Base-by-base conservation (phyloP, 2,797 vertebrate genomes). In the Jordanella pulchra region DNA sequence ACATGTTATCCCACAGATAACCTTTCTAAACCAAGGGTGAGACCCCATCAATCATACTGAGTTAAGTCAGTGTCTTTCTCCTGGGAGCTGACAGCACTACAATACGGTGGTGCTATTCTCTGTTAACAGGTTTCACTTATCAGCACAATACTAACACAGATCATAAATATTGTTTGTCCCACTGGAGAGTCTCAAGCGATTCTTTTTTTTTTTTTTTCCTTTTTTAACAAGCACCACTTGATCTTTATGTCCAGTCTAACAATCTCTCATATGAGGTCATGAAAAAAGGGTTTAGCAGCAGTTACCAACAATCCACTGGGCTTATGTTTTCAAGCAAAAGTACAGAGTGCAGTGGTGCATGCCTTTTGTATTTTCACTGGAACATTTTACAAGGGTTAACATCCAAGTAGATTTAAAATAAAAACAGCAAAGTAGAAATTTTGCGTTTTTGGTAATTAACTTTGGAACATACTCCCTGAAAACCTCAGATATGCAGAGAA, bases 31-130 rank as follows among this genome's bases (percentile, higher is more conserved):
- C 56, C 78, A 81, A 81, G 87, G 89, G 83, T 90, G 88, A 85
- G 76, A 68, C 78, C 78, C 82, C 83, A 89, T 93, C 93, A 91
- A 87, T 93, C 90, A 86, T 69, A 61, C 50, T 54, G 76, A 73
- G 67, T 75, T 68, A 90, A 92, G 90, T 91, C 81, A 77, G 81
- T 83, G 87, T 72, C 53, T 80, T 68, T 82, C 87, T 88, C 84
- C 67, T 30, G 84, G 82, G 84, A 82, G 86, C 85, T 87, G 89
- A 91, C 85, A 86, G 70, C 76, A 72, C 74, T 82, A 84, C 78
- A 80, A 76, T 85, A 73, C 81, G 77, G 72, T 58, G 80, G 77
- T 75, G 79, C 84, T 81, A 77, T 85, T 79, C 75, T 73, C 76
- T 73, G 73, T 72, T 82, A 80, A 87, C 80, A 86, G 79, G 79